Conservation (phyloP, 2,113 vertebrate species). For the Seriola aureovittata region DNA sequence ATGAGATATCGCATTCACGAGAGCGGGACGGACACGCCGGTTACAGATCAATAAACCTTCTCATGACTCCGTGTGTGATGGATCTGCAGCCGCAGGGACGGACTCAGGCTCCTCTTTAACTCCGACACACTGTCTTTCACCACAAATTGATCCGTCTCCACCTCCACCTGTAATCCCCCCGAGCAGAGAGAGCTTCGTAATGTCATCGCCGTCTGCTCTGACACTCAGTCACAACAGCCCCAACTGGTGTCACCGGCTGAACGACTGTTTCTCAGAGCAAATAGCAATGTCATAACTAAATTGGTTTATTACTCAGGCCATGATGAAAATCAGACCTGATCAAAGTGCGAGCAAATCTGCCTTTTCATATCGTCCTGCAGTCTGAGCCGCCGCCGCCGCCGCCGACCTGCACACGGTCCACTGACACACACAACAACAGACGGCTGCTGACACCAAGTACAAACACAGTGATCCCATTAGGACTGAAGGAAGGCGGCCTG, state of each 20-base stretch:
- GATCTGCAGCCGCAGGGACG: too few relatives aligned
- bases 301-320: slow-evolving; percentile 37
- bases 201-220: not conserved
- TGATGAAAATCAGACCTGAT: slow-evolving; percentile 30
- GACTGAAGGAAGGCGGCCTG: not conserved
- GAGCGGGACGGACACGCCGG: too few relatives aligned
- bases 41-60: too few relatives aligned
- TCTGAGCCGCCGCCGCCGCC: not conserved
- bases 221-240: slow-evolving; percentile 5
- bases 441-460: not conserved
- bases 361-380: slow-evolving; percentile 42
- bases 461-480: not conserved
- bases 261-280: not conserved
- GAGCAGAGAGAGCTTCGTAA: not conserved
- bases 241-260: not conserved
- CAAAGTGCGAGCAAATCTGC: slow-evolving; percentile 47
- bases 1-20: too few relatives aligned
- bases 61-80: too few relatives aligned
- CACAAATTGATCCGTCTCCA: slow-evolving; percentile 10
- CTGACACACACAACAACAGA: not conserved
- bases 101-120: slow-evolving; percentile 1
- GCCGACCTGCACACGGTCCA: too few relatives aligned
- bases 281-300: slow-evolving; percentile 19
- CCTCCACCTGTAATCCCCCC: not conserved
- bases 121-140: not conserved